Conservation (phyloP, 2,888 invertebrate species). For the Smittia sp. region DNA sequence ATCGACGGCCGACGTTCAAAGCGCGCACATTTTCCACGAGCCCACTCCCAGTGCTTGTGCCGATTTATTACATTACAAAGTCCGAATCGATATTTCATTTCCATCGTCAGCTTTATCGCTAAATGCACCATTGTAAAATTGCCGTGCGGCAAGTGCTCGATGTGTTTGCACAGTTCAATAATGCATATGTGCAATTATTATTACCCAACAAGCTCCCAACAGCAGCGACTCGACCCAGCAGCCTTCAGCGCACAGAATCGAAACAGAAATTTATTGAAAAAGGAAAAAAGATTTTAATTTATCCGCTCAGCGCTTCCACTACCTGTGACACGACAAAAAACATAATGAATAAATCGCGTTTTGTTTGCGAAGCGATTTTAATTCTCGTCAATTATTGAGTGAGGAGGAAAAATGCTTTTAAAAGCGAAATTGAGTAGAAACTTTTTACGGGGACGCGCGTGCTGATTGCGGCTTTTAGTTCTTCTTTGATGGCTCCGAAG, state of each 20-base stretch:
- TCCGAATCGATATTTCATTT: slow-evolving; percentile 1
- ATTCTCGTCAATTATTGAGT: slow-evolving; percentile 31
- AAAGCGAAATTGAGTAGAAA: slow-evolving; percentile 17
- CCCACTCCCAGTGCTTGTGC: background rate
- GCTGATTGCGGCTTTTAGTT: too few relatives aligned
- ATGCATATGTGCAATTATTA: slow-evolving; percentile 40
- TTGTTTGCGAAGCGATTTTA: slow-evolving; percentile 32
- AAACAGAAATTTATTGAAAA: slow-evolving; percentile 6
- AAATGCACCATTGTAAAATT: slow-evolving; percentile 23
- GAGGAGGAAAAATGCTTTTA: background rate
- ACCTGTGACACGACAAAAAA: slow-evolving; percentile 30
- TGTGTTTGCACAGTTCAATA: slow-evolving; percentile 34
- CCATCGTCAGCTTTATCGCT: background rate
- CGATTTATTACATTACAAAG: slow-evolving; percentile 9
- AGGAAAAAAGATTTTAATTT: slow-evolving; percentile 20
- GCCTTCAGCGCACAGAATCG: background rate
- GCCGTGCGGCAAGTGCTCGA: slow-evolving; percentile 19
- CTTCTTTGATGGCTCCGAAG: too few relatives aligned
- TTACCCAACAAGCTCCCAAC: slow-evolving; percentile 3
- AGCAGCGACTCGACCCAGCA: background rate
- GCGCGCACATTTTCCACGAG: background rate
- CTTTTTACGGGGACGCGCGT: background rate
- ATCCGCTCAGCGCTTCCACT: background rate
- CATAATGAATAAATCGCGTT: slow-evolving; percentile 39
- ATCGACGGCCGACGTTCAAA: background rate